These are phyloP conservation scores for Cebidichthys violaceus DNA, from an alignment of 2,113 vertebrate species.

Conservation along the genomic window DNA sequence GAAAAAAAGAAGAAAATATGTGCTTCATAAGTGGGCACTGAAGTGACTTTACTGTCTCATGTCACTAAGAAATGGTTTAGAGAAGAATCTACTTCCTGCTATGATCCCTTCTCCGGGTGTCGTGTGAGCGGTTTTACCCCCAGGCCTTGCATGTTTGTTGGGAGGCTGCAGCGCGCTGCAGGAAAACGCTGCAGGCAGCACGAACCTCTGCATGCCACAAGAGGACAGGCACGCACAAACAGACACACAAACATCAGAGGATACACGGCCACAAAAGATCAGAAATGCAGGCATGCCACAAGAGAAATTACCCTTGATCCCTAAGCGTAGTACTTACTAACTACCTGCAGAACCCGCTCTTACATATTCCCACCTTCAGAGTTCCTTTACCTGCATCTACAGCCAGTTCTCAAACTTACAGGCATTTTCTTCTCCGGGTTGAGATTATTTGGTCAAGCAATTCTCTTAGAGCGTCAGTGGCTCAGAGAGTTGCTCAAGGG, in stretches of 20 bases:
- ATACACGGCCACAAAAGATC: slow-evolving; percentile 4
- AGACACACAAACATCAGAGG: not conserved
- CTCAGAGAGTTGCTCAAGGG: slow-evolving; percentile 22
- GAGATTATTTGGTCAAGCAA: not conserved
- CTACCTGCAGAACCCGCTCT: not conserved
- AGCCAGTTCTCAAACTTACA: not conserved
- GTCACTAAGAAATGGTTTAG: not conserved
- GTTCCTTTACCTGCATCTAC: not conserved
- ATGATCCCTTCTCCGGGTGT: not conserved
- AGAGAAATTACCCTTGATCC: not conserved
- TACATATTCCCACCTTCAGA: not conserved
- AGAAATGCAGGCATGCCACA: not conserved
- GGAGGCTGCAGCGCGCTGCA: slow-evolving; percentile 18
- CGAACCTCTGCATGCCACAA: slow-evolving; percentile 11
- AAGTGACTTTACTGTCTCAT: not conserved
- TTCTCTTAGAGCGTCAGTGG: not conserved
- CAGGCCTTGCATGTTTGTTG: slow-evolving; percentile 28
- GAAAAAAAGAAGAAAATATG: not conserved
- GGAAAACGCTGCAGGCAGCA: slow-evolving; percentile 49
- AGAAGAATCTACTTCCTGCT: slow-evolving; percentile 3
- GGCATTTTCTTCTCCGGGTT: not conserved
- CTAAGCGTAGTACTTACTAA: not conserved
- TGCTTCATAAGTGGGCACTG: not conserved
- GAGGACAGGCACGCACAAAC: not conserved
- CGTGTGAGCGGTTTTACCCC: slow-evolving; percentile 33